Conservation (phyloP, 2,113 vertebrate genomes). For the Myrmecophaga tridactyla region DNA sequence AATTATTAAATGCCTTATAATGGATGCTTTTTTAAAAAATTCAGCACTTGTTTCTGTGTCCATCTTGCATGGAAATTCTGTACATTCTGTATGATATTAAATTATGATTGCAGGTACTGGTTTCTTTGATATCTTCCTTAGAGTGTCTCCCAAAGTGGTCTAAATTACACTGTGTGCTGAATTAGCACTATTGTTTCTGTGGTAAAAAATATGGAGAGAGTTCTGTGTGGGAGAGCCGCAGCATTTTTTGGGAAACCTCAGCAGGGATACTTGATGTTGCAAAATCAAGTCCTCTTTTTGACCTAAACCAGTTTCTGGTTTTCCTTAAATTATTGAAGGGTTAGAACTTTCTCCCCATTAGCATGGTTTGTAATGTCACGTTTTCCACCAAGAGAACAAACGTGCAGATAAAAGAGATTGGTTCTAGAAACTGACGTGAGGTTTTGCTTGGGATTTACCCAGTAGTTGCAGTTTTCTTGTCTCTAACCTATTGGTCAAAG, state of each 20-base stretch:
- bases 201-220: conserved; percentile 33
- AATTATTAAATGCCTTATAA: not conserved
- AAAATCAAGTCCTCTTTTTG: conserved; percentile 68
- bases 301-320: conserved; percentile 70
- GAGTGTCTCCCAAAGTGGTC: not conserved
- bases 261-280: conserved; percentile 61
- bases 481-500: not conserved
- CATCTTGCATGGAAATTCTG: not conserved
- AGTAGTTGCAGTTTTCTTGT: not conserved
- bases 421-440: not conserved
- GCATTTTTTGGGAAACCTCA: conserved; percentile 63
- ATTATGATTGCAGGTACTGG: not conserved
- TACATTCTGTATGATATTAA: not conserved
- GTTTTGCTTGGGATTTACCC: not conserved
- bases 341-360: conserved; percentile 55
- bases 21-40: not conserved
- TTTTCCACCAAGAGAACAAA: conserved; percentile 55
- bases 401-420: conserved; percentile 4
- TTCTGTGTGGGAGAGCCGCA: conserved; percentile 53
- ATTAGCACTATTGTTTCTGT: conserved; percentile 52
- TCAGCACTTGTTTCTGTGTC: not conserved
- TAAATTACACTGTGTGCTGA: conserved; percentile 29
- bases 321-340: conserved; percentile 68
- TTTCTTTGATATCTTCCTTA: conserved; percentile 7
- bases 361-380: conserved; percentile 57